Base-by-base conservation (phyloP, 2,888 invertebrate species). In the Sesia apiformis region DNA sequence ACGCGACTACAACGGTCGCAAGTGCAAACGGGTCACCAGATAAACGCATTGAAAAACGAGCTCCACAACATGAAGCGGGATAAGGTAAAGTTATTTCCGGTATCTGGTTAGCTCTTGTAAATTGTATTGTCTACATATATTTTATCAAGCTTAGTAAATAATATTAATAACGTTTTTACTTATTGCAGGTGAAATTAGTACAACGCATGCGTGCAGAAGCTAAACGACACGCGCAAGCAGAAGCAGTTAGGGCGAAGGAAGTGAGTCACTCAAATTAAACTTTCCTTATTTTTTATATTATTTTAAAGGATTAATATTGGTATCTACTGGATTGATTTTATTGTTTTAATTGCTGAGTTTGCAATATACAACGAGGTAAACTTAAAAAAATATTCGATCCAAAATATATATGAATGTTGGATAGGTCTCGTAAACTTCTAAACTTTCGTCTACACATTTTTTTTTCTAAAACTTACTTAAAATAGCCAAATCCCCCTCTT, bases 201-300 rank as follows among this genome's bases (percentile, higher is more conserved):
- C 96, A 97, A 72, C 96, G 96, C 82, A 97, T 98, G 93, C 95
- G 97, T 56, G 96, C 97, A 57, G 98, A 99, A 76, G 93, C 94
- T 4, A 94, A 93, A 67, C 93, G 95, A 55, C 96, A 97, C 70
- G 95, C 96, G 63, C 94, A 96, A 72, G 93, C 94, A 4, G 97
- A 98, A 73, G 88, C 93, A 38, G 91, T 91, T 43, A 91, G 96
- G 63, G 93, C 94, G 53, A 92, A 95, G 65, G 98, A 98, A 90
- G 87, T 83, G 65, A 55, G 58, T 42, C 4, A 50, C 7, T 50
- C 7, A 42, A 42, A 6, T 42, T 42, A 42, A 42, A 42, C 7
- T 42, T 6, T 6, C 3, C 7, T 42, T 7, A 42, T 6, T 7
- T 6, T 42, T 42, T 23, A 23, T 23, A 23, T 23, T 23, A 1